Evolutionary conservation across 2,797 vertebrate species (phyloP).

Genomic region (Acipenser transmontanus): DNA sequence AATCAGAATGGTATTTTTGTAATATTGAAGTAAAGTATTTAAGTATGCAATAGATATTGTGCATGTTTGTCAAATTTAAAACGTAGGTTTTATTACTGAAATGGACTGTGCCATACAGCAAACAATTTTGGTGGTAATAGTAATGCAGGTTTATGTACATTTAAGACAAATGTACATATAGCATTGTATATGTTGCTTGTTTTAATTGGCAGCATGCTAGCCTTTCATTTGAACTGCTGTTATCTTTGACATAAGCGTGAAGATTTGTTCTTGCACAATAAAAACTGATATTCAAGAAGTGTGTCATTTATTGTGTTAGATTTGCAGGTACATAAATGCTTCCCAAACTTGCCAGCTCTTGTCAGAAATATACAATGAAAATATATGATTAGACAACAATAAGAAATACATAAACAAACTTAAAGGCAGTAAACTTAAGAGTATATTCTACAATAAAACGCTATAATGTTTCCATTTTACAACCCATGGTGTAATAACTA

Average conservation of each 20-base stretch:
- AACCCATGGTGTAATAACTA: too few relatives aligned
- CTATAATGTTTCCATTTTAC: too few relatives aligned
- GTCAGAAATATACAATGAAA: too few relatives aligned
- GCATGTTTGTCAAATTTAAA: conserved; percentile 44
- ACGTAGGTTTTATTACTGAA: conserved; percentile 31
- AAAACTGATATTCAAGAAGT: conserved; percentile 22
- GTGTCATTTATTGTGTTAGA: too few relatives aligned
- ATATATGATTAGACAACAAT: too few relatives aligned
- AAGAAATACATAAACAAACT: too few relatives aligned
- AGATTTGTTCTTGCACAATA: conserved; percentile 50
- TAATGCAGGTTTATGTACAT: conserved; percentile 29
- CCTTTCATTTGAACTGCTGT: conserved; percentile 41
- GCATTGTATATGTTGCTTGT: conserved; percentile 36
- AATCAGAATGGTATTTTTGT: conserved; percentile 50
- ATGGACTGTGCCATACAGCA: conserved; percentile 39
- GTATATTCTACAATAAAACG: too few relatives aligned
- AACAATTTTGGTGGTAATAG: conserved; percentile 27
- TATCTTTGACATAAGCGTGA: conserved; percentile 35
- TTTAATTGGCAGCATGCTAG: conserved; percentile 47
- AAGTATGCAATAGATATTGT: conserved; percentile 28
- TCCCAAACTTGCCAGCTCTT: too few relatives aligned
- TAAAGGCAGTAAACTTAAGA: too few relatives aligned
- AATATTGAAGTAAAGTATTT: conserved; percentile 25
- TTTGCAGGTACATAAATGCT: too few relatives aligned
- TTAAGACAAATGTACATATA: conserved; percentile 66